Percentiles rank a stretch among this genome's conserved stretches.
These are phyloP conservation scores for Tenthredo notha DNA, from an alignment of 2,888 invertebrate genomes.

Conservation along the genomic window DNA sequence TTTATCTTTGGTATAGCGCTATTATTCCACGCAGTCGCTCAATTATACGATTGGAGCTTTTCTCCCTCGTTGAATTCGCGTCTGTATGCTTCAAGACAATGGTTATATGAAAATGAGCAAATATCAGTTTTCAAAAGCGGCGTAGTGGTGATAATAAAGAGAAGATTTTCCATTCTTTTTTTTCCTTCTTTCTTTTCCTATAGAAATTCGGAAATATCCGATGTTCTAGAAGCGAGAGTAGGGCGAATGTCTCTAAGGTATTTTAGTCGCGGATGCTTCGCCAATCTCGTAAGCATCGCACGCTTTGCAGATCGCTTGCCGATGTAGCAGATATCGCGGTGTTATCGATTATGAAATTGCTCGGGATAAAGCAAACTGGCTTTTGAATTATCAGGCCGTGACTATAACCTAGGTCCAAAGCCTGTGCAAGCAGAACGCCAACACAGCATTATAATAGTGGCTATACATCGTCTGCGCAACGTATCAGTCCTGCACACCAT, in stretches of 20 bases:
- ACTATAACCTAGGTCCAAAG: constrained; percentile 3
- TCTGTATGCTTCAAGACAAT: background rate
- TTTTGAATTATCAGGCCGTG: constrained; percentile 47
- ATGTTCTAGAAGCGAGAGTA: background rate
- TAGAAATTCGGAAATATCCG: background rate
- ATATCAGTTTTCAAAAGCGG: background rate
- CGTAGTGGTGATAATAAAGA: background rate
- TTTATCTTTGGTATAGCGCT: background rate
- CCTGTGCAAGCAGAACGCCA: constrained; percentile 31
- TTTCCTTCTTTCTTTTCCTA: background rate
- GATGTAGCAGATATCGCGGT: constrained; percentile 45
- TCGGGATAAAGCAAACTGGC: constrained; percentile 43
- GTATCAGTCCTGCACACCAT: background rate
- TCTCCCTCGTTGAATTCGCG: background rate
- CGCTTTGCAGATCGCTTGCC: constrained; percentile 39
- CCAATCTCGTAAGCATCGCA: constrained; percentile 22
- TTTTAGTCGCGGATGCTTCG: constrained; percentile 16
- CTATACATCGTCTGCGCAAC: background rate
- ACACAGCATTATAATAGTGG: background rate
- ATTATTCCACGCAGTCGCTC: background rate
- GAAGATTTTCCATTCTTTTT: background rate
- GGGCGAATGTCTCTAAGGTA: constrained; percentile 13
- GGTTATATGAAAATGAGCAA: background rate
- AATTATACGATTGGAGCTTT: background rate
- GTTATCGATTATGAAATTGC: constrained; percentile 52